phyloP scores from a whole-genome alignment of 2,888 invertebrate species.

The Acanthoscelides obtectus region DNA sequence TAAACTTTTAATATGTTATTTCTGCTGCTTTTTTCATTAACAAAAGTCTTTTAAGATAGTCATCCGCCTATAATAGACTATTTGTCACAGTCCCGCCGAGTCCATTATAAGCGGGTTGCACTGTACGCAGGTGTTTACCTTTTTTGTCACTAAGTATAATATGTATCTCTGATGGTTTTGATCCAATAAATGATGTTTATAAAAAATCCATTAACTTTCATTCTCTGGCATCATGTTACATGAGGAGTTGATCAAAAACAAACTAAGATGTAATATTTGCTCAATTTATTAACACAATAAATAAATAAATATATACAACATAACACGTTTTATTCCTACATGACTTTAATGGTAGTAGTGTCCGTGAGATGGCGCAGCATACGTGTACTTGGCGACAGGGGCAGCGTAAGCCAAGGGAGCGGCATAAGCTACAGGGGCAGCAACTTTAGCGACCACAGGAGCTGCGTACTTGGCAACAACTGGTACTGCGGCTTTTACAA shows the following conservation, averaged over 20 bases:
- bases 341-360: slow-evolving; percentile 1
- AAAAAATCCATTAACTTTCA: too few relatives aligned
- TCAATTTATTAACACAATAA: neutral
- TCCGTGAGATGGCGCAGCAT: slow-evolving; percentile 12
- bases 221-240: too few relatives aligned
- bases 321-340: neutral
- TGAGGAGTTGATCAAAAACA: neutral
- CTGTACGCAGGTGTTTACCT: too few relatives aligned
- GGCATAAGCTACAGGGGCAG: slow-evolving; percentile 10
- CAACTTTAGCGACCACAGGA: slow-evolving; percentile 22
- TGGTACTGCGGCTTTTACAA: slow-evolving; percentile 13
- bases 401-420: slow-evolving; percentile 8
- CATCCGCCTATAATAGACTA: too few relatives aligned
- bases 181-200: too few relatives aligned
- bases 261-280: neutral
- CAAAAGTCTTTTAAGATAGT: too few relatives aligned
- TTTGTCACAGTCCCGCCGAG: too few relatives aligned
- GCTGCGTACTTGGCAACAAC: slow-evolving; percentile 13
- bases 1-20: too few relatives aligned
- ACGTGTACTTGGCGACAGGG: slow-evolving; percentile 5
- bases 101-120: too few relatives aligned
- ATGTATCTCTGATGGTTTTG: too few relatives aligned
- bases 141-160: too few relatives aligned
- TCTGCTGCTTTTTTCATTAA: too few relatives aligned
- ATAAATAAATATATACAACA: neutral